Evolutionary conservation across 2,888 invertebrate species (phyloP), one percentile per base, ranked within the genome.

Genomic region (Napeogenes inachia): DNA sequence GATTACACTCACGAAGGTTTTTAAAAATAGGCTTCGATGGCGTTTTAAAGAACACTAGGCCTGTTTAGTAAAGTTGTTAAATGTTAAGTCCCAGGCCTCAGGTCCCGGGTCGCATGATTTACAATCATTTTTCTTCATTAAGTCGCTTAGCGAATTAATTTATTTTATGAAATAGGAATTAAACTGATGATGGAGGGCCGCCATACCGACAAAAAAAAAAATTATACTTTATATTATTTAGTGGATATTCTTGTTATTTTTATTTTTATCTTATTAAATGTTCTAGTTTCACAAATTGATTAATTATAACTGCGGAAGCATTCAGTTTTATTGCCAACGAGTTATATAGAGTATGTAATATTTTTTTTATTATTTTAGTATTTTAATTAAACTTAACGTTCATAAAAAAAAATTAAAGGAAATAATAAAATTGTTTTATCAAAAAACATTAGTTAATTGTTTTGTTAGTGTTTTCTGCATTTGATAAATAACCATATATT

Each of bases 121-220:
- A 73, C 70, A 72, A 78, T 80, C 80, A 81, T 84, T 80, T 81
- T 72, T 80, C 76, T 74, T 77, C 67, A 74, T 78, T 78, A 77
- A 74, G 75, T 73, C 75, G 77, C 81, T 81, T 79, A 77, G 75
- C 72, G 79, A 80, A 85, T 84, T 83, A 78, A 84, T 82, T 80
- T 80, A 82, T 76, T 79, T 50, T 10, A 50, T 30, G n/a, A 50
- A 70, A 72, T 71, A 67, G 65, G 8, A 30, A 2, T 10, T 30
- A 50, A 10, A 30, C 30, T 2, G 10, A 50, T 30, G 8, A 50
- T 50, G 21, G 30, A 30, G 42, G 21, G 50, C 30, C 8, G 8
- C 30, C 21, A 21, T 21, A 21, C 21, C 21, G 21, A 21, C 21
- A 21, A 21, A 21, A 21, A 21, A 21, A 21, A 35, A 35, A 1